Evolutionary conservation across 2,113 vertebrate species (phyloP).

Genomic region (Toxotes jaculatrix): DNA sequence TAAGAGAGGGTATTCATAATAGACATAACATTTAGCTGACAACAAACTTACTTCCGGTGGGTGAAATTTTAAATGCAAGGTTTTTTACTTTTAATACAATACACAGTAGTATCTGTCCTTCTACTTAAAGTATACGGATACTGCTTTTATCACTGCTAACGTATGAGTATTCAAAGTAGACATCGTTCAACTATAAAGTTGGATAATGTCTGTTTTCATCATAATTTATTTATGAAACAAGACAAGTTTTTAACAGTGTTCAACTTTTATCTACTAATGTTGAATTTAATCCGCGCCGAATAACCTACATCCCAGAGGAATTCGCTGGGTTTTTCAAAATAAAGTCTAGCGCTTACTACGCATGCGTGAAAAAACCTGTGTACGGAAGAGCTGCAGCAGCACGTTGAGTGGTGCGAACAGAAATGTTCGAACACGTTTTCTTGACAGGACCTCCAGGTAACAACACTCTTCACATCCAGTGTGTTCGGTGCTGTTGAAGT

Average conservation of each 20-base stretch:
- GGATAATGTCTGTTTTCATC: not conserved
- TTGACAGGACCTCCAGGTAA: conserved; percentile 94
- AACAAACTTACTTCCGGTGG: not conserved
- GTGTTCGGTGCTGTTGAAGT: not conserved
- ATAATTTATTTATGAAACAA: not conserved
- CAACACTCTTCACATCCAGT: not conserved
- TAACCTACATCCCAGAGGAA: not conserved
- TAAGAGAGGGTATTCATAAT: not conserved
- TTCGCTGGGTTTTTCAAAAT: not conserved
- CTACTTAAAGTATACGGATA: too few relatives aligned
- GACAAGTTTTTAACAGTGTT: not conserved
- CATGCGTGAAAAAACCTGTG: conserved; percentile 69
- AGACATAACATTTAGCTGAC: not conserved
- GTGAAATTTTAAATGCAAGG: too few relatives aligned
- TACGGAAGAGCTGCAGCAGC: conserved; percentile 61
- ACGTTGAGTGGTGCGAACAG: not conserved
- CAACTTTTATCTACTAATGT: not conserved
- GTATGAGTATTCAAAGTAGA: not conserved
- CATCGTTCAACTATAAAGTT: not conserved
- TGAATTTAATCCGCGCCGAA: not conserved
- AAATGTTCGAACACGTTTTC: conserved; percentile 90
- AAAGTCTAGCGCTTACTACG: conserved; percentile 6
- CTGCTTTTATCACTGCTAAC: not conserved
- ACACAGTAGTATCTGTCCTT: too few relatives aligned
- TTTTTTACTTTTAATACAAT: too few relatives aligned